These are phyloP conservation scores for Hippocampus comes DNA, from an alignment of 2,113 vertebrate species.

Conservation along the genomic window DNA sequence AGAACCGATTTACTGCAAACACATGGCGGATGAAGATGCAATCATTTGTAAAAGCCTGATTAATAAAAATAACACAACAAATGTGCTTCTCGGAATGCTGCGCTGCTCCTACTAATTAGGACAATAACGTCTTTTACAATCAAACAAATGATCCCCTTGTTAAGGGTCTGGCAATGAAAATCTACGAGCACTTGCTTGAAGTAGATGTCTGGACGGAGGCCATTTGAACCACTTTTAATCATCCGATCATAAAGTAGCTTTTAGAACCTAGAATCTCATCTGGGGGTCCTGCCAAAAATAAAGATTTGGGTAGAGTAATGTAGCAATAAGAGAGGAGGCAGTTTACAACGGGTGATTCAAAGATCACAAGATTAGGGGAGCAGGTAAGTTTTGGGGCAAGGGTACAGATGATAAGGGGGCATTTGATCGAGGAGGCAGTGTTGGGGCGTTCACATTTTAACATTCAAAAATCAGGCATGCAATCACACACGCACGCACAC, in stretches of 20 bases:
- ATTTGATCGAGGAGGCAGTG: no score
- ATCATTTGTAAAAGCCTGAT: background rate
- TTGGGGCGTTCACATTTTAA: no score
- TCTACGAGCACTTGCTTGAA: slow-evolving; percentile 30
- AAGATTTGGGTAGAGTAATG: slow-evolving; percentile 30
- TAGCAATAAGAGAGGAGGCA: slow-evolving; percentile 21
- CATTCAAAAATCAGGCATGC: no score
- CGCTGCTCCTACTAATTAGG: slow-evolving; percentile 23
- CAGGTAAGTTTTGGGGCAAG: no score
- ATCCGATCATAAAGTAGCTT: slow-evolving; percentile 40
- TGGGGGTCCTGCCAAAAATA: slow-evolving; percentile 44
- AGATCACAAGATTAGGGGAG: no score
- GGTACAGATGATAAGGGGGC: no score
- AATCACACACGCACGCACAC: no score
- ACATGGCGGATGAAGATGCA: background rate
- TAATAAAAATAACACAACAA: background rate
- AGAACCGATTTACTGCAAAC: background rate
- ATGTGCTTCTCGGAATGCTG: background rate
- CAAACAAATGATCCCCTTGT: slow-evolving; percentile 16
- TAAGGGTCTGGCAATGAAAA: slow-evolving; percentile 28
- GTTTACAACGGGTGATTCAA: no score
- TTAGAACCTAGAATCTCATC: slow-evolving; percentile 32
- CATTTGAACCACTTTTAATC: slow-evolving; percentile 38
- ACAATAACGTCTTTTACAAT: slow-evolving; percentile 40
- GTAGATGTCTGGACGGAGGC: slow-evolving; percentile 28